Conservation (phyloP, 2,113 vertebrate genomes). For the Hippoglossus stenolepis region DNA sequence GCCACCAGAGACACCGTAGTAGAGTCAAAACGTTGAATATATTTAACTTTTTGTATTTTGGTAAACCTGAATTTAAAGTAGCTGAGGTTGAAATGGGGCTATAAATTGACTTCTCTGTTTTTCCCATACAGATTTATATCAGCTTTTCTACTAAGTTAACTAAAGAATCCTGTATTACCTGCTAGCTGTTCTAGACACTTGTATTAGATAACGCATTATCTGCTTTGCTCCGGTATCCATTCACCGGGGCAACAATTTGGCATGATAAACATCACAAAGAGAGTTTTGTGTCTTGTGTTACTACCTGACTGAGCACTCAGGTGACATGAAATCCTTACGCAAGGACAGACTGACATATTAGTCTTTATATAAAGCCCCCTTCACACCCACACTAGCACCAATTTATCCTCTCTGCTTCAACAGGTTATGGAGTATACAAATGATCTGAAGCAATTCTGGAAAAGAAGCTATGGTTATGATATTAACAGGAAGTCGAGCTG, state of each 20-base stretch:
- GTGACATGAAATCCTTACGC: conserved; percentile 11
- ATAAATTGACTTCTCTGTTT: neutral
- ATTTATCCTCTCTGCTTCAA: conserved; percentile 1
- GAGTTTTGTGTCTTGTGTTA: conserved; percentile 30
- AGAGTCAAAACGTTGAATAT: neutral
- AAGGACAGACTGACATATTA: neutral
- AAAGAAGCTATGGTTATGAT: conserved; percentile 90
- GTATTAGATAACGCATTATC: no score
- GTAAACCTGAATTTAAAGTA: neutral
- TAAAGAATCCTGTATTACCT: neutral
- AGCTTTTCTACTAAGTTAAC: neutral
- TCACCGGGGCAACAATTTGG: neutral
- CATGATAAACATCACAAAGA: conserved; percentile 32
- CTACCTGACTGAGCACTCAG: conserved; percentile 13
- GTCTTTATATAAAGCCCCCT: neutral
- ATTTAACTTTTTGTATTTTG: neutral
- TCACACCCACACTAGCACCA: rapidly evolving
- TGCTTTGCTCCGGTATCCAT: neutral
- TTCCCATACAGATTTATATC: neutral
- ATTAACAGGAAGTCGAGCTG: conserved; percentile 96
- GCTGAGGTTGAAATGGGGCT: neutral
- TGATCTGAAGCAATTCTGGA: conserved; percentile 97
- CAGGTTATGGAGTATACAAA: conserved; percentile 94
- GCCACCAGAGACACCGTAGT: neutral
- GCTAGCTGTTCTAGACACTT: neutral